Evolutionary conservation across 2,888 invertebrate species (phyloP).

Genomic region (Nemapogon koenigi): DNA sequence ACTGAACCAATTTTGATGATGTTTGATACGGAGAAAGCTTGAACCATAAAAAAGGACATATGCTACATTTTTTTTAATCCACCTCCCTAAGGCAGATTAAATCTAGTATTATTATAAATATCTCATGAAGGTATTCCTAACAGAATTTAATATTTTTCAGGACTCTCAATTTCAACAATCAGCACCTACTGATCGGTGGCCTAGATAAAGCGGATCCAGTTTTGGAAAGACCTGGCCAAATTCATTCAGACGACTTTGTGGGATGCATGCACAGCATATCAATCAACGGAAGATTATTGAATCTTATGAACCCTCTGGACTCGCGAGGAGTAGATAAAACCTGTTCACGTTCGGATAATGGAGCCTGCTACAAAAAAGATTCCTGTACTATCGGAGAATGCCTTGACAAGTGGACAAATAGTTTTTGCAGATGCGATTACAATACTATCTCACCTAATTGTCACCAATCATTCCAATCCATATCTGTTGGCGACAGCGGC

Average conservation of each 20-base stretch:
- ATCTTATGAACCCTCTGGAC: conserved; percentile 78
- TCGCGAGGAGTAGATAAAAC: conserved; percentile 76
- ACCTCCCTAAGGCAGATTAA: no score
- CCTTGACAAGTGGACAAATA: conserved; percentile 83
- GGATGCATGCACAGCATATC: conserved; percentile 93
- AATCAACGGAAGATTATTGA: conserved; percentile 84
- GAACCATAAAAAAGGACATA: no score
- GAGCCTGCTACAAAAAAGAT: conserved; percentile 68
- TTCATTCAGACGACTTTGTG: conserved; percentile 90
- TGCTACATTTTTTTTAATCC: no score
- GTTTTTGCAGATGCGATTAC: conserved; percentile 74
- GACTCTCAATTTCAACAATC: conserved; percentile 89
- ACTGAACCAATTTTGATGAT: no score
- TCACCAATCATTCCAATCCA: conserved; percentile 75
- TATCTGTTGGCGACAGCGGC: conserved; percentile 79
- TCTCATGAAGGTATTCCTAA: no score
- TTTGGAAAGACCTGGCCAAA: conserved; percentile 86
- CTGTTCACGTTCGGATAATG: conserved; percentile 75
- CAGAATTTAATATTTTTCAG: no score
- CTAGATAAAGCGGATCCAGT: conserved; percentile 84
- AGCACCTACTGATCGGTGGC: conserved; percentile 86
- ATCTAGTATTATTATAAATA: no score
- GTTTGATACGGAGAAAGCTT: no score
- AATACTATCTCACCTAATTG: conserved; percentile 81
- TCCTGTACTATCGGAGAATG: conserved; percentile 69